Percentiles rank a stretch among this genome's conserved stretches.
phyloP scores from a whole-genome alignment of 2,113 vertebrate genomes.

The Ochotona princeps region DNA sequence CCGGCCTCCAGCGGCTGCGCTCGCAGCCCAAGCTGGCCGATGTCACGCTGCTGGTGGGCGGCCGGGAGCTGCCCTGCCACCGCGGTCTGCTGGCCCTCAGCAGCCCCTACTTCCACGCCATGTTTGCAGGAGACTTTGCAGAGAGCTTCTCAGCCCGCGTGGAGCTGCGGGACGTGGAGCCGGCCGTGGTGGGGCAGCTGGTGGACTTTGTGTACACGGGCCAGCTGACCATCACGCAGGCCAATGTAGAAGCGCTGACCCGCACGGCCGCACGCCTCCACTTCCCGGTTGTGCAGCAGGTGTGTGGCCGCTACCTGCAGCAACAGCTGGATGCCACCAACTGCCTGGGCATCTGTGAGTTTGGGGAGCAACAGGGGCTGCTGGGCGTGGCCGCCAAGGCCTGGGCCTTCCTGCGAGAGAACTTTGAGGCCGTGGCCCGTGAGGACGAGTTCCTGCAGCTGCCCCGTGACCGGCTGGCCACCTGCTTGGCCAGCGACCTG shows the following conservation, averaged over 20 bases:
- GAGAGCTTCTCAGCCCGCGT: constrained; percentile 94
- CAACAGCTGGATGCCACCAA: constrained; percentile 96
- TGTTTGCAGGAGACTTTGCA: constrained; percentile 95
- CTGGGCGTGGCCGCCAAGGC: constrained; percentile 95
- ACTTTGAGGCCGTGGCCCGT: constrained; percentile 93
- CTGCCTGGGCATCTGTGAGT: constrained; percentile 97
- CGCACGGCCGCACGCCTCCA: constrained; percentile 92
- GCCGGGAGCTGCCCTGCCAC: constrained; percentile 95
- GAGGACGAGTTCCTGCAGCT: constrained; percentile 95
- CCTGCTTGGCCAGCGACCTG: constrained; percentile 91
- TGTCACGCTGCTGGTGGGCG: constrained; percentile 89
- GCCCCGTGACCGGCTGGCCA: constrained; percentile 88
- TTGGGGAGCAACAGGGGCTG: constrained; percentile 94
- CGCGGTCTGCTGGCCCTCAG: constrained; percentile 94
- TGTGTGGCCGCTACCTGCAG: constrained; percentile 96
- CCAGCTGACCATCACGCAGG: constrained; percentile 95
- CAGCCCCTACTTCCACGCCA: constrained; percentile 95
- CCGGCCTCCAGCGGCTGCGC: constrained; percentile 92
- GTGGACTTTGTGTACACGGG: constrained; percentile 97
- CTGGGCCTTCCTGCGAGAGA: constrained; percentile 94
- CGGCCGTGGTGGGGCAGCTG: constrained; percentile 86
- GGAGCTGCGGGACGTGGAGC: constrained; percentile 93
- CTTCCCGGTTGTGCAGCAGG: constrained; percentile 92
- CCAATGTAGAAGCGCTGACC: constrained; percentile 94
- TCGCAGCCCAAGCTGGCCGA: constrained; percentile 93